Evolutionary conservation across 1,140 invertebrate species (phyloP).

Genomic region (Pentalonia nigronervosa): DNA sequence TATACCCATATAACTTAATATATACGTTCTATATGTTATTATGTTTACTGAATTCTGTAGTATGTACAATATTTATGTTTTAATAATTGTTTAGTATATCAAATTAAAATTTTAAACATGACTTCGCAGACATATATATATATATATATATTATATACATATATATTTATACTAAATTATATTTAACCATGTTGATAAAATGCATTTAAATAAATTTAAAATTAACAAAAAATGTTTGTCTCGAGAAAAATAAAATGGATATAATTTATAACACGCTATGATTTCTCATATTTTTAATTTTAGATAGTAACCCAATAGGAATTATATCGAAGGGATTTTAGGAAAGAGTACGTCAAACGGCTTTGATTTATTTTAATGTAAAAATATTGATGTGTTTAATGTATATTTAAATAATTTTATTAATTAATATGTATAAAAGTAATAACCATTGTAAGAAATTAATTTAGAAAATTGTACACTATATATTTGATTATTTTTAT

Average conservation of each 20-base stretch:
- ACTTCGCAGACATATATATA: background rate
- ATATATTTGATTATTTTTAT: too few species aligned
- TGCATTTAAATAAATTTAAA: background rate
- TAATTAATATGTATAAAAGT: too few species aligned
- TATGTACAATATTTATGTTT: background rate
- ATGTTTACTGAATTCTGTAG: too few species aligned
- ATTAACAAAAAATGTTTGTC: background rate
- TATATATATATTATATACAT: too few species aligned
- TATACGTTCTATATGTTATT: too few species aligned
- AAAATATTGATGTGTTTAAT: too few species aligned
- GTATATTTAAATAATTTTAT: too few species aligned
- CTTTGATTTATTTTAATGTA: too few species aligned
- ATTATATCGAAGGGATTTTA: background rate
- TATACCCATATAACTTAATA: too few species aligned
- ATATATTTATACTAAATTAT: background rate
- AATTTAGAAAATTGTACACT: too few species aligned
- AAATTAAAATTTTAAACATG: background rate
- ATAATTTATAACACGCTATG: background rate
- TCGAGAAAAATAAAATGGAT: background rate
- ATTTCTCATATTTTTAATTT: conserved; percentile 12
- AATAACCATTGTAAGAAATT: too few species aligned
- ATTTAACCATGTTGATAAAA: background rate
- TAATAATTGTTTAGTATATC: background rate
- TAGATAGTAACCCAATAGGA: background rate
- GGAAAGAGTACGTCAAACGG: background rate